Conservation (phyloP, 2,797 vertebrate species). For the Neoniphon sammara region DNA sequence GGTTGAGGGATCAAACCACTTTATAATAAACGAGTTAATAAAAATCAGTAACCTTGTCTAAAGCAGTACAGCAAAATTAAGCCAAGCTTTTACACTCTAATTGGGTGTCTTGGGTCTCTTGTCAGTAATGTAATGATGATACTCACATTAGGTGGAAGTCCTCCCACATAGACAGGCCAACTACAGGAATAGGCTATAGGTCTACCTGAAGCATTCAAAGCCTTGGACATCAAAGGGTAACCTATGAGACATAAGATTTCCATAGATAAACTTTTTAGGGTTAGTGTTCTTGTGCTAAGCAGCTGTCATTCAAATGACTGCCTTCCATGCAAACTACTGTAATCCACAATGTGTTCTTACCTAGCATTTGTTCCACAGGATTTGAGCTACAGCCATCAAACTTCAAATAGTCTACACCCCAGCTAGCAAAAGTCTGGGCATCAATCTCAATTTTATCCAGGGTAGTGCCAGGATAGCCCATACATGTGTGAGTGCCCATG, state of each 20-base stretch:
- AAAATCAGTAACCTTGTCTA: not conserved
- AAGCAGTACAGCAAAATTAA: no score
- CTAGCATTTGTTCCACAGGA: slow-evolving; percentile 68
- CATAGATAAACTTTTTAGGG: no score
- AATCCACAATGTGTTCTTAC: slow-evolving; percentile 40
- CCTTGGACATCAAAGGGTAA: slow-evolving; percentile 87
- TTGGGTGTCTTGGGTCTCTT: not conserved
- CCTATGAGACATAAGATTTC: slow-evolving; percentile 69
- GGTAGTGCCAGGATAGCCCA: slow-evolving; percentile 85
- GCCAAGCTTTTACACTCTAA: no score
- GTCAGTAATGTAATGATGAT: not conserved
- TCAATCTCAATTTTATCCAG: slow-evolving; percentile 81
- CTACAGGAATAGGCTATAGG: slow-evolving; percentile 91
- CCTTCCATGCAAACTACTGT: not conserved
- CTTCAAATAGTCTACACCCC: slow-evolving; percentile 90
- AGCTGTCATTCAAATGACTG: not conserved
- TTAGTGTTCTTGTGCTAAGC: not conserved
- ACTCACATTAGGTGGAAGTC: slow-evolving; percentile 88
- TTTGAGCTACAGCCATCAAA: slow-evolving; percentile 87
- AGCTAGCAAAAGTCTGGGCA: slow-evolving; percentile 85
- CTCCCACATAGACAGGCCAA: slow-evolving; percentile 91
- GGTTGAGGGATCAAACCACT: no score
- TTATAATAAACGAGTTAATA: not conserved
- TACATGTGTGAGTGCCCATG: slow-evolving; percentile 84
- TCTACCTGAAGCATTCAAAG: slow-evolving; percentile 88